A percentile compares a stretch with the other conserved stretches of the same genome.
Conservation (phyloP, 2,113 vertebrate species). For the Tringa solitaria region DNA sequence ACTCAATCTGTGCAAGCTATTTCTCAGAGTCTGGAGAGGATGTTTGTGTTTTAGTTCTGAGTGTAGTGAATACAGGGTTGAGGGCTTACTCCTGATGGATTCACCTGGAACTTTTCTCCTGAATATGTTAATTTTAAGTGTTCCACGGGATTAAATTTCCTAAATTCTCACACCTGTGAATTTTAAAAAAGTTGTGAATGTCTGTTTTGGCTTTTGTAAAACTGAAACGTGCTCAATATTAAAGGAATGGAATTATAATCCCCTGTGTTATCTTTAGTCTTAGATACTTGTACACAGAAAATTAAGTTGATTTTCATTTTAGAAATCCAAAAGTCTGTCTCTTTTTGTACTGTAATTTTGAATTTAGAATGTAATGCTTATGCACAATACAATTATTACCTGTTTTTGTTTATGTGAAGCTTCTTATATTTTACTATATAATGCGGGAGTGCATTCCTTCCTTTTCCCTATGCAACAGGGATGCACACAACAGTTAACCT, state of each 20-base stretch:
- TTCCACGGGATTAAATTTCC: background rate
- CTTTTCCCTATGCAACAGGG: background rate
- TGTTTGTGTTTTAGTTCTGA: background rate
- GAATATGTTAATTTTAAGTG: background rate
- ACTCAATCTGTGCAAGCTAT: background rate
- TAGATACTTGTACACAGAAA: background rate
- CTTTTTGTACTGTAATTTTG: background rate
- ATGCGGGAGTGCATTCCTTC: background rate
- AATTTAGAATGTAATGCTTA: background rate
- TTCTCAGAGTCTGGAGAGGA: background rate
- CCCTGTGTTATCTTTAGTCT: background rate
- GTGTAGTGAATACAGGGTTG: background rate
- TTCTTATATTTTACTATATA: background rate
- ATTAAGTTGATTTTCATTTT: background rate
- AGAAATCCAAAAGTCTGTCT: background rate
- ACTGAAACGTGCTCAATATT: background rate
- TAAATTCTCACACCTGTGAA: background rate
- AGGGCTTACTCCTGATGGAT: background rate
- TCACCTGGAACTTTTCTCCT: background rate
- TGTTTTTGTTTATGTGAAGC: background rate
- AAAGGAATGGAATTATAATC: background rate
- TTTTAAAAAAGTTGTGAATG: background rate
- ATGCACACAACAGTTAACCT: constrained; percentile 10
- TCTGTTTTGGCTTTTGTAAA: background rate
- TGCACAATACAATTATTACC: background rate